These are phyloP conservation scores for Pedionomus torquatus DNA, from an alignment of 2,113 vertebrate species.

Conservation along the genomic window DNA sequence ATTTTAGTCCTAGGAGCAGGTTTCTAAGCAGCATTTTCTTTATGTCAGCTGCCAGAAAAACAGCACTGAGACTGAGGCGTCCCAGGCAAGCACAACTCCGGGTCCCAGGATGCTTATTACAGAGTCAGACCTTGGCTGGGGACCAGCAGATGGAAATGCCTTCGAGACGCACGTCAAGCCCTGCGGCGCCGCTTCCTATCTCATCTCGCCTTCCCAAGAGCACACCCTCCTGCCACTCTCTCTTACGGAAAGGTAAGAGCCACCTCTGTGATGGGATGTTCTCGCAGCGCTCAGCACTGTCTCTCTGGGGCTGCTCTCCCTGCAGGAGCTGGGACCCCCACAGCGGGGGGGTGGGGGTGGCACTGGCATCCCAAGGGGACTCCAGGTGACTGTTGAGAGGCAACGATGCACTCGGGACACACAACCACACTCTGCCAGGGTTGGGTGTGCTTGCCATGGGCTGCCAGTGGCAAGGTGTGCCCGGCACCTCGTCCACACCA, in stretches of 20 bases:
- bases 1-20: constrained; percentile 31
- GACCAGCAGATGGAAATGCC: neutral
- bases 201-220: neutral
- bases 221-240: neutral
- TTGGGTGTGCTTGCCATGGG: accelerated
- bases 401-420: accelerated
- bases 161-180: neutral
- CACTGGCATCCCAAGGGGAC: neutral
- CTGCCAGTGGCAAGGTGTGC: neutral
- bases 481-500: neutral
- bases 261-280: neutral
- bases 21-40: constrained; percentile 53
- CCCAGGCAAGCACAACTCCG: neutral
- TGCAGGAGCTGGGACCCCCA: neutral
- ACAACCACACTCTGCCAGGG: neutral
- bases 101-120: neutral
- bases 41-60: constrained; percentile 12
- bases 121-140: neutral
- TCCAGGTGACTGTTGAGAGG: neutral
- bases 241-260: neutral
- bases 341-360: neutral
- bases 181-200: neutral
- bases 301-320: neutral
- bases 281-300: accelerated
- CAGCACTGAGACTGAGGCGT: neutral